Percentiles rank a stretch among this genome's conserved stretches.
Conservation (phyloP, 53 echinoderm and acorn worm species). For the Echinarachnius parma region DNA sequence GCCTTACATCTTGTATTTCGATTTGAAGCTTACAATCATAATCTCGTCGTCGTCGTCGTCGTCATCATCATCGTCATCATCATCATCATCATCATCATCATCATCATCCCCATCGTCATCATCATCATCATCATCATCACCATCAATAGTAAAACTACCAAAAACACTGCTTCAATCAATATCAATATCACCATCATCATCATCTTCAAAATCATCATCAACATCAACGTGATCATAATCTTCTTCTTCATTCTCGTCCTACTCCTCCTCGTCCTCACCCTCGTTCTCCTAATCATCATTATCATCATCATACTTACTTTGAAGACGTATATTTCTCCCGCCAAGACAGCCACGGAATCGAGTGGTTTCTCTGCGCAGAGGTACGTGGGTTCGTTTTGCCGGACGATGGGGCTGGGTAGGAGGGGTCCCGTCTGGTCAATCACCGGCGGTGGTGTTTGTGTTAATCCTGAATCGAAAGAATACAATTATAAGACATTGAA, state of each 20-base stretch:
- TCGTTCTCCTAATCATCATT: not conserved
- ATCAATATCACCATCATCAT: not conserved
- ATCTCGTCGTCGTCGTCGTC: not conserved
- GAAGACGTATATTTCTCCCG: constrained; percentile 36
- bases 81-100: constrained; percentile 8
- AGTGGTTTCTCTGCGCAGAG: constrained; percentile 26
- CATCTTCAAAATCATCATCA: not conserved
- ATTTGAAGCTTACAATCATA: no score
- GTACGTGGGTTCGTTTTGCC: constrained; percentile 24
- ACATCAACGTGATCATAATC: not conserved
- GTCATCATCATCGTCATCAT: constrained; percentile 11
- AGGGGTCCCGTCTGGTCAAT: no score
- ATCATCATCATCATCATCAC: constrained; percentile 7
- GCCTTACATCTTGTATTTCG: no score
- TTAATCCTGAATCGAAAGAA: not conserved
- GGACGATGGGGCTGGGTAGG: constrained; percentile 27
- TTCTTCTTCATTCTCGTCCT: no score
- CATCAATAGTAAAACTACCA: not conserved
- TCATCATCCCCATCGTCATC: not conserved
- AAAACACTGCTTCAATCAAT: not conserved
- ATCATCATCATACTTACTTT: constrained; percentile 9
- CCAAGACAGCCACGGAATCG: constrained; percentile 29
- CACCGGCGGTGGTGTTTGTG: not conserved
- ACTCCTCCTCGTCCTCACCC: no score
- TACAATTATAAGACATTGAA: not conserved